Percentiles rank a stretch among this genome's conserved stretches.
Conservation (phyloP, 2,113 vertebrate genomes). For the Nicator chloris region DNA sequence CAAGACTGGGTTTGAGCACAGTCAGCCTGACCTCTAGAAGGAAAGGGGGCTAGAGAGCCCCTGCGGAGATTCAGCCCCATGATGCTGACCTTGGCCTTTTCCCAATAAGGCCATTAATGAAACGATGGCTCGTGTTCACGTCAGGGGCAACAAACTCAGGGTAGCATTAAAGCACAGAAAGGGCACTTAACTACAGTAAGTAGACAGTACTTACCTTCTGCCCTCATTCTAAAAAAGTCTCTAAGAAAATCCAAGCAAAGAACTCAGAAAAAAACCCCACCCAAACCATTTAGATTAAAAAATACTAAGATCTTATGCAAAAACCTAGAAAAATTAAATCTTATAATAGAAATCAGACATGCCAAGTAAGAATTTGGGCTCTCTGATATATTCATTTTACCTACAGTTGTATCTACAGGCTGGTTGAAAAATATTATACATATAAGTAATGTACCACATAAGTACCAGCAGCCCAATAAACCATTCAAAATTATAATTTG, state of each 20-base stretch:
- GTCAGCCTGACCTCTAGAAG: not conserved
- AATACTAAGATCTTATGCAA: not conserved
- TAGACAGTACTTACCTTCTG: not conserved
- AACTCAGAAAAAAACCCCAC: not conserved
- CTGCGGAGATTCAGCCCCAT: not conserved
- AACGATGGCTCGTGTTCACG: not conserved
- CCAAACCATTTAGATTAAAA: not conserved
- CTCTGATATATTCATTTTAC: not conserved
- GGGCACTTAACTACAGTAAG: not conserved
- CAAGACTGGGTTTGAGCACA: not conserved
- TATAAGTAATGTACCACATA: no score
- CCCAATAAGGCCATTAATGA: not conserved
- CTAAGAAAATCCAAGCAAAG: not conserved
- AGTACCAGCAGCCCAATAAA: no score
- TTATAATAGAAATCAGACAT: not conserved
- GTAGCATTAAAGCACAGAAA: not conserved
- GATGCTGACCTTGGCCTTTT: not conserved
- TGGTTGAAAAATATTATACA: not conserved
- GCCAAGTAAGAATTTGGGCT: not conserved
- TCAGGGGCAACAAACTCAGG: not conserved
- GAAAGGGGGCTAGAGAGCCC: accelerated
- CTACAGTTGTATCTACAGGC: not conserved
- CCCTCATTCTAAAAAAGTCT: not conserved
- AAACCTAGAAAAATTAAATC: not conserved
- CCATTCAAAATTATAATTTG: not conserved